These are phyloP conservation scores for Epinephelus lanceolatus DNA, from an alignment of 2,113 vertebrate genomes.

Conservation along the genomic window DNA sequence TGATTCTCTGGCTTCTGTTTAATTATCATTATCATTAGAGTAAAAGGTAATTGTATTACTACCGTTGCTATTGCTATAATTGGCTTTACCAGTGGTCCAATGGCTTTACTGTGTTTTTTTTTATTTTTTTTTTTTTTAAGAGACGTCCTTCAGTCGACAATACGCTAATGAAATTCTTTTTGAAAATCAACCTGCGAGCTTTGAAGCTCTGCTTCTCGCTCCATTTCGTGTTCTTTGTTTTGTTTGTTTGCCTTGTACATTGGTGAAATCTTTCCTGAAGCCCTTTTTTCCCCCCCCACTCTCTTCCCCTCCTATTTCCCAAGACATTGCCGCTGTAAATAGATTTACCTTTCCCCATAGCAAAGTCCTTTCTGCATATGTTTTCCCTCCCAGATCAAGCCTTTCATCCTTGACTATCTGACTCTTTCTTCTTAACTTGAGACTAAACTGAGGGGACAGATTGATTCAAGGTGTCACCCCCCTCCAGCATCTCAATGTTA, in stretches of 20 bases:
- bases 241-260: slow-evolving; percentile 69
- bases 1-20: slow-evolving; percentile 45
- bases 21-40: slow-evolving; percentile 61
- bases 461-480: slow-evolving; percentile 48
- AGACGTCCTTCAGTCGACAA: slow-evolving; percentile 63
- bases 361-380: slow-evolving; percentile 68
- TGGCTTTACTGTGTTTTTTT: slow-evolving; percentile 21
- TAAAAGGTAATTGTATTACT: slow-evolving; percentile 47
- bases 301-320: slow-evolving; percentile 63
- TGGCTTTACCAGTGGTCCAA: slow-evolving; percentile 48
- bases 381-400: slow-evolving; percentile 35
- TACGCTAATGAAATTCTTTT: slow-evolving; percentile 71
- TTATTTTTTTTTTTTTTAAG: neutral
- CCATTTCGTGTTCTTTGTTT: slow-evolving; percentile 53
- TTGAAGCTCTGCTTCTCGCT: slow-evolving; percentile 60
- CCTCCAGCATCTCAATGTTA: slow-evolving; percentile 29
- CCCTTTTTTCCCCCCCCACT: slow-evolving; percentile 17
- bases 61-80: slow-evolving; percentile 49
- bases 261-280: slow-evolving; percentile 66
- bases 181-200: slow-evolving; percentile 68
- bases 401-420: slow-evolving; percentile 58
- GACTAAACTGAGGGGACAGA: slow-evolving; percentile 44
- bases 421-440: slow-evolving; percentile 36
- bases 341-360: slow-evolving; percentile 80
- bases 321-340: slow-evolving; percentile 76